Percentiles rank a stretch among this genome's conserved stretches.
phyloP scores from a whole-genome alignment of 2,797 vertebrate species.

The Rhinophrynus dorsalis region DNA sequence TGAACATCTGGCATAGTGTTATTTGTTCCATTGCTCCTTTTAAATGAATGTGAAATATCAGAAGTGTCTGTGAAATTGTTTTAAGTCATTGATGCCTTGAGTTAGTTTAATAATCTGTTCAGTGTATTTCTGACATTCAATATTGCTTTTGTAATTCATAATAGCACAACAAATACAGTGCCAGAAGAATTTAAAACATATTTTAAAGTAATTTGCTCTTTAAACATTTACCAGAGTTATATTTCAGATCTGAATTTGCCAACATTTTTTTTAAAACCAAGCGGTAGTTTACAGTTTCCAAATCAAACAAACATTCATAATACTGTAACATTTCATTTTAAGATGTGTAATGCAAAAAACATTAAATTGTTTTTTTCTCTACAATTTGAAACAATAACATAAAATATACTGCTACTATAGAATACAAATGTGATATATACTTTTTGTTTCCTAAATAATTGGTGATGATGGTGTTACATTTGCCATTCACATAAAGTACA shows the following conservation, averaged over 20 bases:
- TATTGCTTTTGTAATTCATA: slow-evolving; percentile 50
- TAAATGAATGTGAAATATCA: slow-evolving; percentile 58
- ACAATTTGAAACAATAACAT: background rate
- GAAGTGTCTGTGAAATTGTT: slow-evolving; percentile 58
- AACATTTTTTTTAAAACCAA: slow-evolving; percentile 20
- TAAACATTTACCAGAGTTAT: slow-evolving; percentile 44
- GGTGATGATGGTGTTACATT: background rate
- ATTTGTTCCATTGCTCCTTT: slow-evolving; percentile 62
- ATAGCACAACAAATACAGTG: slow-evolving; percentile 25
- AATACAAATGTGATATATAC: slow-evolving; percentile 12
- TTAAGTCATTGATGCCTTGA: slow-evolving; percentile 54
- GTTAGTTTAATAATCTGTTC: slow-evolving; percentile 59
- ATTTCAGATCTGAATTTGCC: slow-evolving; percentile 19
- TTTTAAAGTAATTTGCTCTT: slow-evolving; percentile 42
- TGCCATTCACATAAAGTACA: background rate
- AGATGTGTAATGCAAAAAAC: background rate
- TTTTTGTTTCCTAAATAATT: slow-evolving; percentile 3
- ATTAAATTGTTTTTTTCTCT: background rate
- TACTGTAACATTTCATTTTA: background rate
- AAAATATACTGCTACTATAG: background rate
- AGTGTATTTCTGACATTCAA: slow-evolving; percentile 55
- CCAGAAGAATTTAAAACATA: slow-evolving; percentile 41
- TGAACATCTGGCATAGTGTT: slow-evolving; percentile 70
- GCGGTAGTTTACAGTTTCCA: background rate
- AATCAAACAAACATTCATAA: background rate